Evolutionary conservation across 1,140 invertebrate species (phyloP), one percentile per base, ranked within the genome.

Genomic region (Brachionus sp.): DNA sequence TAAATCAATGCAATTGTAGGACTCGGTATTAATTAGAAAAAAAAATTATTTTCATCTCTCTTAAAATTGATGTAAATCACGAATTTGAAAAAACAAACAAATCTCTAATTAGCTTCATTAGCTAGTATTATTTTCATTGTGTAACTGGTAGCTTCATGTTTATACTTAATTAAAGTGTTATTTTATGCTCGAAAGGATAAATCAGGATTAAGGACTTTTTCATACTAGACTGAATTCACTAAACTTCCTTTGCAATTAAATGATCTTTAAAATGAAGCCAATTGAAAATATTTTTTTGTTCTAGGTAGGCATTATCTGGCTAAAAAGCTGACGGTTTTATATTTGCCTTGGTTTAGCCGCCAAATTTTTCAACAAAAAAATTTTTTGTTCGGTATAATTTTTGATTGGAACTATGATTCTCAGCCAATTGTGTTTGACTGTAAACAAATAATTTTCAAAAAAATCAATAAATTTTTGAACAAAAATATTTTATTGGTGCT

Each of bases 151-250:
- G 35, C 13, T 70, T 70, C 66, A 70, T 70, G 66, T 70, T 6
- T 70, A 16, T n/a, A 33, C 5, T 33, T 70, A 70, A 70, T 70
- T 70, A 70, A 70, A 70, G 35, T 70, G 66, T 39, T 70, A 70
- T 70, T 70, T 70, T 16, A 70, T 70, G 66, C 66, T 70, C 66
- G 66, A 70, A 39, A 23, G 37, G 9, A 19, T 9, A 70, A 70
- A 70, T 70, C 10, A 39, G 29, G 29, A 70, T 70, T 70, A 70
- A 16, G 16, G 33, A 39, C 66, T 33, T 66, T 66, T 66, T 33
- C 29, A 13, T 13, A 13, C 33, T 12, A 66, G 25, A 33, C 13
- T 33, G 33, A n/a, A 37, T 33, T 33, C 33, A 33, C 13, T 39
- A n/a, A 70, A 70, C 66, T 70, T 70, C 66, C 66, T 70, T 37